Evolutionary conservation across 2,888 invertebrate genomes (phyloP), one percentile per base, ranked within the genome.

Genomic region (Endotricha flammealis): DNA sequence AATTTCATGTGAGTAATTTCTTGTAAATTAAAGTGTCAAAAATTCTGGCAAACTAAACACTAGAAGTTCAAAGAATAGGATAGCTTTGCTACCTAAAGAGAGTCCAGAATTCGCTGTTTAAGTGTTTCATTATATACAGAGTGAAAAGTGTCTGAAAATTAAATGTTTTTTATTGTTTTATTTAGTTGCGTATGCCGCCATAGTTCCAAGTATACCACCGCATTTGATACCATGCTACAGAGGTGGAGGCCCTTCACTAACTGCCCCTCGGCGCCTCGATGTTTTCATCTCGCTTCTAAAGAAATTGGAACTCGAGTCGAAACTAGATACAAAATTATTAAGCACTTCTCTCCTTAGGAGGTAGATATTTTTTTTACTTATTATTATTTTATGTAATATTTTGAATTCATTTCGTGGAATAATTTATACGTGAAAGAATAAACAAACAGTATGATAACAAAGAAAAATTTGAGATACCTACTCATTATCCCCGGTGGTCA

Each of bases 171-270:
- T 31, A 36, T 32, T n/a, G n/a, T n/a, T 33, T 29, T 37, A 33
- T 49, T n/a, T 50, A 77, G 78, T 63, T 40, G 42, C 64, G 37
- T 58, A 71, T 50, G 57, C 69, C 38, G 67, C 60, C 20, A 42
- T 83, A 20, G 54, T 76, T 34, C 68, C 85, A 7, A 78, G 82
- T 35, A 87, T 92, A 48, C 91, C 91, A 3, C 52, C 68, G n/a
- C 77, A 88, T 42, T 70, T 92, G 24, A 56, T 82, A 42, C 77
- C 87, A 55, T 92, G 92, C 57, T 92, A 92, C 61, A 75, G 80
- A 31, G 73, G 76, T 20, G 81, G 87, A 11, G 85, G 80, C 1
- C 83, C 87, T 0, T 53, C 70, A 16, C 55, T 81, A 11, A 69
- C 73, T 29, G 83, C 90, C 13, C 91, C 92, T 0, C 71, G 88